phyloP scores from a whole-genome alignment of 2,888 invertebrate genomes.

The Spilarctia lutea region DNA sequence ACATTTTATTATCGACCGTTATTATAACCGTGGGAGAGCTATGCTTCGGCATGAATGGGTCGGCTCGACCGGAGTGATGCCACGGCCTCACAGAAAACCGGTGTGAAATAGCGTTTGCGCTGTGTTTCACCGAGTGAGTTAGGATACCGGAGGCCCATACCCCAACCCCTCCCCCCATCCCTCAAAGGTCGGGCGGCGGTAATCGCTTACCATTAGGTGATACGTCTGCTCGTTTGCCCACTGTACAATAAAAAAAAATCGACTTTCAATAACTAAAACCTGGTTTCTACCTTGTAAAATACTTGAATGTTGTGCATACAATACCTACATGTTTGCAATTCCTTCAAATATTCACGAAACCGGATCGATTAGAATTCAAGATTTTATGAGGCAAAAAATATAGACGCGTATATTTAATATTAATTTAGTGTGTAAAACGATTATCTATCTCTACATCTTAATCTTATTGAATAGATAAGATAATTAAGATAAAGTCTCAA shows the following conservation, averaged over 20 bases:
- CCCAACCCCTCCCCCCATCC: no score
- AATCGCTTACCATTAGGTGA: no score
- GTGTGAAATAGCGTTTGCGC: no score
- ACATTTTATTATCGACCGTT: constrained; percentile 60
- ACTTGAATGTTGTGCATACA: constrained; percentile 50
- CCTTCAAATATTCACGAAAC: constrained; percentile 50
- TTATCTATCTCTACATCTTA: neutral
- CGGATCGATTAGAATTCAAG: constrained; percentile 51
- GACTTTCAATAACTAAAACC: constrained; percentile 59
- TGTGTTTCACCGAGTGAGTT: no score
- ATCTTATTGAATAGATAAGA: neutral
- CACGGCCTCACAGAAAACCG: no score
- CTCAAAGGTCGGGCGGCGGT: no score
- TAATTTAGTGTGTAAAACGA: neutral
- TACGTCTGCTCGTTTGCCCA: no score
- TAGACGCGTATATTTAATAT: constrained; percentile 14
- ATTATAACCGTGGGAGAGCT: no score
- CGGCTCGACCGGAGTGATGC: no score
- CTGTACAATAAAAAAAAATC: no score
- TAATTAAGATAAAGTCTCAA: neutral
- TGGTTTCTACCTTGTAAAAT: constrained; percentile 67
- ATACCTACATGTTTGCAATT: constrained; percentile 47
- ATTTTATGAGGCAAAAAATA: constrained; percentile 33
- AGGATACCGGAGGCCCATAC: no score
- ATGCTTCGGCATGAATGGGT: no score